Evolutionary conservation across 2,888 invertebrate species (phyloP).

Genomic region (Andrena dorsata): DNA sequence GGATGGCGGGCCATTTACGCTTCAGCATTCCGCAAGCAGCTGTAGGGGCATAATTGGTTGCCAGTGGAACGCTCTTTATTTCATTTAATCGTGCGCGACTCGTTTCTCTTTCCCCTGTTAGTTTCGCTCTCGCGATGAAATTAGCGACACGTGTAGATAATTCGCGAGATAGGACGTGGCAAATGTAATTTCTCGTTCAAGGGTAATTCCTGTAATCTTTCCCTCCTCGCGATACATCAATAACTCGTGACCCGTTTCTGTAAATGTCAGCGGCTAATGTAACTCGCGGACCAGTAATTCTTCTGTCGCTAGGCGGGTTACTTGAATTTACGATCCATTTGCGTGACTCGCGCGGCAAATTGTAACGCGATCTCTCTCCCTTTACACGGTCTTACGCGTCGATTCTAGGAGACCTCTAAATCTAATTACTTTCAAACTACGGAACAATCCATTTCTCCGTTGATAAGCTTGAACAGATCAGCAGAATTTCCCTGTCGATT

Average conservation of each 20-base stretch:
- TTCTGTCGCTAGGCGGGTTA: neutral
- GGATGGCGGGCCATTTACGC: neutral
- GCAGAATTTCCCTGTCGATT: neutral
- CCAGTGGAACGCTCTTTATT: neutral
- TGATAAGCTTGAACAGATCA: neutral
- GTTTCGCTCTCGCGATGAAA: too few relatives aligned
- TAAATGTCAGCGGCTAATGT: constrained; percentile 17
- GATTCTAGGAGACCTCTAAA: neutral
- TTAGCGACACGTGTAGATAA: neutral
- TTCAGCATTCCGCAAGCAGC: neutral
- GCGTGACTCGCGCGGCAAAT: constrained; percentile 22
- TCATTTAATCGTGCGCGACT: neutral
- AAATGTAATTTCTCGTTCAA: neutral
- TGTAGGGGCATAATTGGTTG: neutral
- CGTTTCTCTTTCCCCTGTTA: neutral
- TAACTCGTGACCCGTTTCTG: constrained; percentile 29
- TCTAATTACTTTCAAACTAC: neutral
- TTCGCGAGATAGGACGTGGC: neutral
- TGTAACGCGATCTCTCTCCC: constrained; percentile 9
- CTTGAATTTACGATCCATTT: constrained; percentile 25
- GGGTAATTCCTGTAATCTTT: constrained; percentile 19
- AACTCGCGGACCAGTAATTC: constrained; percentile 24
- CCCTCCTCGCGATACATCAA: neutral
- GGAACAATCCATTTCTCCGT: neutral
- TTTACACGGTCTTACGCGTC: neutral